Evolutionary conservation across 2,888 invertebrate genomes (phyloP).

Genomic region (Nezara viridula): DNA sequence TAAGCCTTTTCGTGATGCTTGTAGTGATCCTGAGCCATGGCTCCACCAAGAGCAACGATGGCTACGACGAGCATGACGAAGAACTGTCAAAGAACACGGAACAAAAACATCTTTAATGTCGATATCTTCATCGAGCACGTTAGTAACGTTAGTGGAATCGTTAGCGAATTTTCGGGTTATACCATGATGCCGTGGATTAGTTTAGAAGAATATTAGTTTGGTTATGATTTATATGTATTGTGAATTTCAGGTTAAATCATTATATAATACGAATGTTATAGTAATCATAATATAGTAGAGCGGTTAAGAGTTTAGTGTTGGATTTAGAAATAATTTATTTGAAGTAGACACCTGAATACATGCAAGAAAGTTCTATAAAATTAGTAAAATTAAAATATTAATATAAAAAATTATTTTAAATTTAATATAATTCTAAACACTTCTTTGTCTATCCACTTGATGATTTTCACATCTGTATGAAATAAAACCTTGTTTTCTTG

Average conservation of each 20-base stretch:
- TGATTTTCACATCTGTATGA: neutral
- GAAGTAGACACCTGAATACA: neutral
- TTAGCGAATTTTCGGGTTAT: neutral
- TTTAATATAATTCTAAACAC: neutral
- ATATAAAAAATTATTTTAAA: neutral
- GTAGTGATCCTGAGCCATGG: neutral
- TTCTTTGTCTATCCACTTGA: neutral
- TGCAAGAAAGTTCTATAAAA: neutral
- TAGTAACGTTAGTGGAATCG: too few relatives aligned
- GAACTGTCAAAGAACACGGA: constrained; percentile 13
- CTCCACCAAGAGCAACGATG: neutral
- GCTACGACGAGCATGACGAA: constrained; percentile 36
- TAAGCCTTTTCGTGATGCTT: neutral
- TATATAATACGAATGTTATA: neutral
- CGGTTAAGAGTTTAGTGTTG: neutral
- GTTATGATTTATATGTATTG: neutral
- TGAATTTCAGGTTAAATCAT: neutral
- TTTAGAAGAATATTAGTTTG: neutral
- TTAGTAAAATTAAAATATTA: constrained; percentile 27
- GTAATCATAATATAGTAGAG: neutral
- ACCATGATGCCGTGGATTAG: neutral
- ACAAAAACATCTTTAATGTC: neutral
- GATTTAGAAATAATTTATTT: neutral
- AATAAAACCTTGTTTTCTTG: too few relatives aligned
- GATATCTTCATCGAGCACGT: too few relatives aligned